Percentiles rank a stretch among this genome's conserved stretches.
Conservation (phyloP, 1,140 invertebrate genomes). For the Lepidurus packardi region DNA sequence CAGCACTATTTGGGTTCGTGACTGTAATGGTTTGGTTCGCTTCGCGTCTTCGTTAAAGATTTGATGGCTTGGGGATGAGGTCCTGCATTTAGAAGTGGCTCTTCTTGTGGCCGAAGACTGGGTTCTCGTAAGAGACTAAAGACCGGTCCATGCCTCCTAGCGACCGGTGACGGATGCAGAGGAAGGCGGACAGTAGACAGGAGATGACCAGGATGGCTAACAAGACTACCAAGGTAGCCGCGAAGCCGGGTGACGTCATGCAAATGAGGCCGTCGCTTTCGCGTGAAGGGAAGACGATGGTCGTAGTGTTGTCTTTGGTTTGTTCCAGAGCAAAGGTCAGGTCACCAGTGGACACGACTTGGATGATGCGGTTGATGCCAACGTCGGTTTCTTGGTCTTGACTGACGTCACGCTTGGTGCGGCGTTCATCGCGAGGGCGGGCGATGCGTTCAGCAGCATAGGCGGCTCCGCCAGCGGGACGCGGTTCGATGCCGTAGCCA, state of each 20-base stretch:
- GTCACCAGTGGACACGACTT: constrained; percentile 77
- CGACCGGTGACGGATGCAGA: constrained; percentile 58
- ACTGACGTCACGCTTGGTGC: constrained; percentile 52
- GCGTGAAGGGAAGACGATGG: constrained; percentile 58
- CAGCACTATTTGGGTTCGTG: background rate
- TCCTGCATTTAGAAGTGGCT: constrained; percentile 27
- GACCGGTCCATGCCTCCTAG: constrained; percentile 32
- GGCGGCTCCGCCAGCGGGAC: constrained; percentile 33
- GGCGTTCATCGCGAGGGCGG: constrained; percentile 65
- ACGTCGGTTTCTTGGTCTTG: constrained; percentile 65
- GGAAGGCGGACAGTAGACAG: constrained; percentile 72
- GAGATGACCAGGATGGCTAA: constrained; percentile 72
- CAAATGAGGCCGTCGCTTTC: constrained; percentile 64
- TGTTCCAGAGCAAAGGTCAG: constrained; percentile 67
- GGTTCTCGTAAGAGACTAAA: constrained; percentile 34
- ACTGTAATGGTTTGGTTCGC: constrained; percentile 1
- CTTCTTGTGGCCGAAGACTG: constrained; percentile 34
- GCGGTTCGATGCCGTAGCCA: constrained; percentile 37
- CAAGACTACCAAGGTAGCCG: constrained; percentile 71
- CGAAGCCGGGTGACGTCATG: constrained; percentile 85
- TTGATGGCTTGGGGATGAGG: no score
- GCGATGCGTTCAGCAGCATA: constrained; percentile 47
- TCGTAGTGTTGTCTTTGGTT: constrained; percentile 51
- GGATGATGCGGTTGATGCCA: constrained; percentile 69
- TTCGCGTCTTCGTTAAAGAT: background rate